These are phyloP conservation scores for Labia minor DNA, from an alignment of 2,888 invertebrate genomes.

Conservation along the genomic window DNA sequence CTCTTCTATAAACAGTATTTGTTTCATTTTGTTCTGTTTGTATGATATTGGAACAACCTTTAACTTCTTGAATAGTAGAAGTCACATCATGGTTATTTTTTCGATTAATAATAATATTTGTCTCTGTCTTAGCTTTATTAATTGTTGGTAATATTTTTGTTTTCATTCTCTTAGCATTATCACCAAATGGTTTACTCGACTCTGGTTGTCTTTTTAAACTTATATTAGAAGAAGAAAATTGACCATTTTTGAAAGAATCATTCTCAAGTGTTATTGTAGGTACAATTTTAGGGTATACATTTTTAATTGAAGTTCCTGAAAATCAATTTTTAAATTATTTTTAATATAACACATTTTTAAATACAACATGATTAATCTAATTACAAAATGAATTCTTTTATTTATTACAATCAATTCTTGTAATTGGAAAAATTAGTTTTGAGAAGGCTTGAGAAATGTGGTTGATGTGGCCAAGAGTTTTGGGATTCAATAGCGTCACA, in stretches of 20 bases:
- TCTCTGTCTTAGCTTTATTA: not conserved
- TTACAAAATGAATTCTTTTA: no score
- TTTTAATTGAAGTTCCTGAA: not conserved
- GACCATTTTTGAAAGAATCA: slow-evolving; percentile 8
- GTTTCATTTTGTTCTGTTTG: not conserved
- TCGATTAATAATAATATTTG: not conserved
- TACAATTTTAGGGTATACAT: not conserved
- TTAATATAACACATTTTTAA: no score
- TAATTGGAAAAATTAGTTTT: no score
- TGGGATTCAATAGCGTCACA: no score
- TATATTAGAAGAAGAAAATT: slow-evolving; percentile 13
- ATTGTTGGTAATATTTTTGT: not conserved
- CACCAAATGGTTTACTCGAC: not conserved
- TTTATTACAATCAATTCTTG: no score
- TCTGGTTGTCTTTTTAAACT: not conserved
- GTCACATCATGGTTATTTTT: not conserved
- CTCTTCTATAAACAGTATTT: not conserved
- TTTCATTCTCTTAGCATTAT: not conserved
- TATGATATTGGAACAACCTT: not conserved
- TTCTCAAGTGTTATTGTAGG: not conserved
- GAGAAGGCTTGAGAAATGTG: no score
- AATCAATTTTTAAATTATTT: not conserved
- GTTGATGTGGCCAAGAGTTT: no score
- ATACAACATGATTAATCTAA: no score
- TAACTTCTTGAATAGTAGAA: not conserved